Percentiles rank a stretch among this genome's conserved stretches.
Evolutionary conservation across 2,113 vertebrate species (phyloP).

Genomic region (Synodontis membranacea): DNA sequence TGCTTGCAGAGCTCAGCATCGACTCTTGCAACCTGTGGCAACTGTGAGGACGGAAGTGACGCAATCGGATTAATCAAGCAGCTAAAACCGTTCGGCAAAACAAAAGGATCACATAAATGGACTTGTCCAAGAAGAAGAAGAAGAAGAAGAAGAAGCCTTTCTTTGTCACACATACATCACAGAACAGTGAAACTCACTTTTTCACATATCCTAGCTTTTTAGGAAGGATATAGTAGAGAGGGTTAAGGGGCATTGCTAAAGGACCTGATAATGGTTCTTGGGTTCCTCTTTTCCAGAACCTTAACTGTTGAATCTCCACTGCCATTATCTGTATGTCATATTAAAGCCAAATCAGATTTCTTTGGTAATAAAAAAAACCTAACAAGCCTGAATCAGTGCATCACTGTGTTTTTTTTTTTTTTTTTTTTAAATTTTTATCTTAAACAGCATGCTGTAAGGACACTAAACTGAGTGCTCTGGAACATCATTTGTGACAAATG

Average conservation of each 20-base stretch:
- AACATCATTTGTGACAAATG: not conserved
- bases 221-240: no score
- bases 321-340: not conserved
- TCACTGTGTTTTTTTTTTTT: not conserved
- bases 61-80: constrained; percentile 9
- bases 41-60: constrained; percentile 59
- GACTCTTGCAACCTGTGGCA: constrained; percentile 85
- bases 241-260: no score
- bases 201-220: no score
- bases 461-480: not conserved
- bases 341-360: not conserved
- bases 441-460: not conserved
- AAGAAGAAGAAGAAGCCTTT: no score
- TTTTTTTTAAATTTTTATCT: no score
- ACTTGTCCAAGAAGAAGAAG: no score
- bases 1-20: constrained; percentile 85
- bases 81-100: not conserved
- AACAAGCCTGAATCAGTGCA: not conserved
- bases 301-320: no score
- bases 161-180: no score
- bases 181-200: no score
- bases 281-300: no score
- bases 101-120: not conserved
- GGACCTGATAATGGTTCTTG: no score
- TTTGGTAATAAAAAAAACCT: not conserved